Evolutionary conservation across 2,888 invertebrate genomes (phyloP).

Genomic region (Apotomis capreana): DNA sequence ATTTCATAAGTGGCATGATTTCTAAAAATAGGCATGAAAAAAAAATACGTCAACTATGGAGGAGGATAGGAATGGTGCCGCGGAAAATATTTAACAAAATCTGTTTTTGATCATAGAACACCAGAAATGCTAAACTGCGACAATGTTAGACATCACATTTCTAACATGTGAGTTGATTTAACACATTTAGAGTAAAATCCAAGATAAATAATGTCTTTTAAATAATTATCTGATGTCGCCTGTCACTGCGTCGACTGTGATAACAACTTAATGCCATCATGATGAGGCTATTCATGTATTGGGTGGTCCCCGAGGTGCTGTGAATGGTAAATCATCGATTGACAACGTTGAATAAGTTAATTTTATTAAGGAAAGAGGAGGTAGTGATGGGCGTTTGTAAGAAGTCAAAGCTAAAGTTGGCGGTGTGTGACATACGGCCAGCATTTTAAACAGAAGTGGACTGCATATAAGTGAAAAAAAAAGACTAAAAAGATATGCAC

Average conservation of each 20-base stretch:
- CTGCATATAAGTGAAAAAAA: too few relatives aligned
- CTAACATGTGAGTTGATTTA: slow-evolving; percentile 31
- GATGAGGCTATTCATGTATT: slow-evolving; percentile 59
- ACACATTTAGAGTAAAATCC: slow-evolving; percentile 32
- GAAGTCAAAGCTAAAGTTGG: background rate
- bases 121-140: background rate
- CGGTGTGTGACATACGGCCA: background rate
- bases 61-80: too few relatives aligned
- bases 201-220: slow-evolving; percentile 39
- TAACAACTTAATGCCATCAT: slow-evolving; percentile 58
- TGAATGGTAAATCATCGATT: slow-evolving; percentile 26
- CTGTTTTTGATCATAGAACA: too few relatives aligned
- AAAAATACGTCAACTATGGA: too few relatives aligned
- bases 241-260: slow-evolving; percentile 53
- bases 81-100: too few relatives aligned
- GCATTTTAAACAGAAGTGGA: too few relatives aligned
- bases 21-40: too few relatives aligned
- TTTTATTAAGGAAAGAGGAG: slow-evolving; percentile 23
- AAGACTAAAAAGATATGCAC: too few relatives aligned
- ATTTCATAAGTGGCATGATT: too few relatives aligned
- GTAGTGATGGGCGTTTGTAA: background rate
- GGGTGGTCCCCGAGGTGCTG: slow-evolving; percentile 56
- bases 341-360: slow-evolving; percentile 41
- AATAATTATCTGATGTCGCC: slow-evolving; percentile 51
- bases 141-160: background rate